Conservation (phyloP, 30 jellyfish, hydroid and myxozoan genomes). For the Cassiopea andromeda region DNA sequence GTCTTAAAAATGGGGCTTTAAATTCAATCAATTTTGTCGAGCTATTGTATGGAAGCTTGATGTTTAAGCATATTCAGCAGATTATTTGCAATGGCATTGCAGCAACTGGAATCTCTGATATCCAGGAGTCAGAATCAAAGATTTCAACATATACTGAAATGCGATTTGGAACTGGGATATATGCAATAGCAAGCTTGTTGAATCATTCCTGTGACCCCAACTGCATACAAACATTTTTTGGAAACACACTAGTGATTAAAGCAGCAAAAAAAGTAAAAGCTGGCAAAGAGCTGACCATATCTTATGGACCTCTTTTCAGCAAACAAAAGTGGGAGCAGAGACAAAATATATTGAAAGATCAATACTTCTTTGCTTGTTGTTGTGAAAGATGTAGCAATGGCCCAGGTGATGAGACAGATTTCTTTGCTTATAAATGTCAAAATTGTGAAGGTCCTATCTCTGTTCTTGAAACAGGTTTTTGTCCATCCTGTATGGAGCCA, state of each 20-base stretch:
- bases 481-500: conserved; percentile 29
- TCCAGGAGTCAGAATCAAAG: conserved; percentile 2
- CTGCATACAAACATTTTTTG: conserved; percentile 58
- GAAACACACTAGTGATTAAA: conserved; percentile 57
- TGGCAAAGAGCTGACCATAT: conserved; percentile 78
- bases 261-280: conserved; percentile 41
- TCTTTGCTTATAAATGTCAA: conserved; percentile 33
- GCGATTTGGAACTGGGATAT: conserved; percentile 85
- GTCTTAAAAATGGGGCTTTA: neutral
- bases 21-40: neutral
- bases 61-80: conserved; percentile 85
- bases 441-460: conserved; percentile 39
- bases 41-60: conserved; percentile 53
- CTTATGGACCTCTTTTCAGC: conserved; percentile 90
- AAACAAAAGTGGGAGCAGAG: conserved; percentile 75
- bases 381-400: conserved; percentile 72
- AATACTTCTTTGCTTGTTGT: conserved; percentile 70
- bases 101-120: conserved; percentile 62
- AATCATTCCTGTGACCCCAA: conserved; percentile 95
- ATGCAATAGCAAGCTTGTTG: conserved; percentile 78
- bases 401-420: neutral
- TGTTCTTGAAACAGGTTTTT: neutral
- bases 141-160: conserved; percentile 61
- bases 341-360: conserved; percentile 43
- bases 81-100: conserved; percentile 89